phyloP scores from a whole-genome alignment of 2,113 vertebrate genomes.

The Edolisoma coerulescens region DNA sequence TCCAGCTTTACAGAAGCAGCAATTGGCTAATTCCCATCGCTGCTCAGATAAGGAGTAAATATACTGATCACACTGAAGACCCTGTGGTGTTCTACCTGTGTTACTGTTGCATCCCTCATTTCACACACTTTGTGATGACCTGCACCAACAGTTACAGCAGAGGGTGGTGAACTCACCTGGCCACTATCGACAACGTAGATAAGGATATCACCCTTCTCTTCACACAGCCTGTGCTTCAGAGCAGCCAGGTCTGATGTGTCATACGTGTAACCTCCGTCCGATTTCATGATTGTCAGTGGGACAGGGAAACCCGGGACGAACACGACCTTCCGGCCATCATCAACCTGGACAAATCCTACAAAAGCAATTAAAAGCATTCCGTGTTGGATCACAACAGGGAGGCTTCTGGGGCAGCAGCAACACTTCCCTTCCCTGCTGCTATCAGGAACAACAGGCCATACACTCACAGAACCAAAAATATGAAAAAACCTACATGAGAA shows the following conservation, averaged over 20 bases:
- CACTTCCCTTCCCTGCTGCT: not conserved
- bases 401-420: not conserved
- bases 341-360: slow-evolving; percentile 84
- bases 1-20: not conserved
- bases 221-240: slow-evolving; percentile 80
- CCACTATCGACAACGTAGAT: slow-evolving; percentile 95
- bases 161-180: slow-evolving; percentile 76
- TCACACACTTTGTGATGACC: not conserved
- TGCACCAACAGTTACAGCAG: not conserved
- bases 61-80: not conserved
- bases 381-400: rapidly evolving
- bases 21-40: not conserved
- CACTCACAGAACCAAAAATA: not conserved
- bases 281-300: slow-evolving; percentile 91
- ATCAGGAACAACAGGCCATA: not conserved
- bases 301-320: slow-evolving; percentile 86
- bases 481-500: not conserved
- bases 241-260: slow-evolving; percentile 96
- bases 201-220: slow-evolving; percentile 87
- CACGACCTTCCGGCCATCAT: slow-evolving; percentile 90
- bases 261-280: slow-evolving; percentile 93
- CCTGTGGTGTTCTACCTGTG: rapidly evolving
- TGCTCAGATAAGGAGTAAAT: not conserved
- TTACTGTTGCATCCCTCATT: not conserved
- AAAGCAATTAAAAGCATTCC: not conserved